phyloP scores from a whole-genome alignment of 1,140 invertebrate genomes.

The Orius insidiosus region DNA sequence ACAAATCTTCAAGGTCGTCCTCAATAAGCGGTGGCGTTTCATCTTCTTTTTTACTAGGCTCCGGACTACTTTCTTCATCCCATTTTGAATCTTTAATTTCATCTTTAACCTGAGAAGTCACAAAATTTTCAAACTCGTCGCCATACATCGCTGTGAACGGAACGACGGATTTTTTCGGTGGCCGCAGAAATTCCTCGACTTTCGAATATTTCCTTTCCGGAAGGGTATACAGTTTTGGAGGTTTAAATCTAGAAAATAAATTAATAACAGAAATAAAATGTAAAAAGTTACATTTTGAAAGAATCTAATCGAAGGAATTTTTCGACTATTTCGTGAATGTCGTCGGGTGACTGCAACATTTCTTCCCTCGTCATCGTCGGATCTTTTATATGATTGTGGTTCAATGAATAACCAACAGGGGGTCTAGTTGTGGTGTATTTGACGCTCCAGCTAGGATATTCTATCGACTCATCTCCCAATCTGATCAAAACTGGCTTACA shows the following conservation, averaged over 20 bases:
- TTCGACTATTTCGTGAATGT: conserved; percentile 7
- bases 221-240: background rate
- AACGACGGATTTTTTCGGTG: background rate
- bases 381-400: background rate
- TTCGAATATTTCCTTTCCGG: background rate
- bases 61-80: background rate
- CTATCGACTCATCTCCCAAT: background rate
- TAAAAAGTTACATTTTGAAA: conserved; percentile 9
- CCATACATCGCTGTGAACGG: background rate
- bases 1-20: background rate
- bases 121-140: background rate
- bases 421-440: background rate
- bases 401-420: background rate
- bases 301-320: conserved; percentile 4
- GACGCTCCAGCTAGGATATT: conserved; percentile 9
- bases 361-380: conserved; percentile 6
- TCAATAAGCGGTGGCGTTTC: background rate
- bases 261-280: too few relatives aligned
- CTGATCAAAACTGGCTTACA: conserved; percentile 5
- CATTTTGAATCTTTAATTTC: background rate
- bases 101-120: background rate
- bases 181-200: background rate
- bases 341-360: conserved; percentile 3
- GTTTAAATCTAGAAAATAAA: background rate
- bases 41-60: background rate